phyloP scores from a whole-genome alignment of 2,113 vertebrate genomes.

The Nerophis ophidion region DNA sequence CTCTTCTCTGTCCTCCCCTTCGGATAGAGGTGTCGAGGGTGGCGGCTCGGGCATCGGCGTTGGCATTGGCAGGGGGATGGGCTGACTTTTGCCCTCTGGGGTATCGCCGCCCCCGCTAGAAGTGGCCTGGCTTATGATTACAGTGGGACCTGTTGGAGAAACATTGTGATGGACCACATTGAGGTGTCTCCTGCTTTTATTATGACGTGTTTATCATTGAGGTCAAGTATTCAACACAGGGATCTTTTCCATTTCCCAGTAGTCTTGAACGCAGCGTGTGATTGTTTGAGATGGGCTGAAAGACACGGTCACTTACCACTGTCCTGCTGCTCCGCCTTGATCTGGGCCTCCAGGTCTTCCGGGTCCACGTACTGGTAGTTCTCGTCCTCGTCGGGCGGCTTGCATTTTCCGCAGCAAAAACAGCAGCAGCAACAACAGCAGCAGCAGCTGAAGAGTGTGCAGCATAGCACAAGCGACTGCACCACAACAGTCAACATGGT shows the following conservation, averaged over 20 bases:
- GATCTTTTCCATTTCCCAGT: too few relatives aligned
- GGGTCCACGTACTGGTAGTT: conserved; percentile 77
- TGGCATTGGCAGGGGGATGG: conserved; percentile 53
- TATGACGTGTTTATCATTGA: too few relatives aligned
- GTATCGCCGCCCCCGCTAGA: conserved; percentile 48
- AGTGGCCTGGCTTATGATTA: conserved; percentile 70
- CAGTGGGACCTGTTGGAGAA: conserved; percentile 60
- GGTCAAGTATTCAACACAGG: too few relatives aligned
- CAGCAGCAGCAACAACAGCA: conserved; percentile 91
- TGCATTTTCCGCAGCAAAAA: conserved; percentile 85
- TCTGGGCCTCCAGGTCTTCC: conserved; percentile 80
- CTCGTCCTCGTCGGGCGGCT: conserved; percentile 74
- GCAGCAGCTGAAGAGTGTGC: conserved; percentile 78
- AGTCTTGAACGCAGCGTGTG: not conserved
- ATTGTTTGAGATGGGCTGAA: not conserved
- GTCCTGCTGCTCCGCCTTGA: conserved; percentile 70
- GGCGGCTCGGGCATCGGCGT: conserved; percentile 30
- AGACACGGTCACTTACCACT: conserved; percentile 53
- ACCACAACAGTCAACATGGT: not conserved
- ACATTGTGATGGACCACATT: not conserved
- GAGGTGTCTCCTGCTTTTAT: too few relatives aligned
- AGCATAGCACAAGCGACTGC: conserved; percentile 78
- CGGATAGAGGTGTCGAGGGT: conserved; percentile 12
- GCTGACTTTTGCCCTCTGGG: conserved; percentile 44
- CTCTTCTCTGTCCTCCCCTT: conserved; percentile 53